Percentiles rank a stretch among this genome's conserved stretches.
These are phyloP conservation scores for Oxyteleia sp. DNA, from an alignment of 2,888 invertebrate species.

Conservation along the genomic window DNA sequence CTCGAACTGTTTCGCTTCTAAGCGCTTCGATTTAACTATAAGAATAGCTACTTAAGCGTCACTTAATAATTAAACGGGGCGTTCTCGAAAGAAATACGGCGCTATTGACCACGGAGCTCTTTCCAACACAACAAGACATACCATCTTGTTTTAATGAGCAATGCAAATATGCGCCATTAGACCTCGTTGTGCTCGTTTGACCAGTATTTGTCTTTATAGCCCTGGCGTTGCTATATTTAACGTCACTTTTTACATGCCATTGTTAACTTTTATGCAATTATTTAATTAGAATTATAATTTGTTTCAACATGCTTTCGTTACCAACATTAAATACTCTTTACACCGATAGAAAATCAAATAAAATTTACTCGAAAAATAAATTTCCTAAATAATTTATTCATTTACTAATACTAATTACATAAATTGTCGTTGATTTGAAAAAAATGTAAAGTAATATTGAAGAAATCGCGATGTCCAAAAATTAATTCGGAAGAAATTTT, in stretches of 20 bases:
- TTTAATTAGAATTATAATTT: constrained; percentile 7
- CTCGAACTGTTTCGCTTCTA: not conserved
- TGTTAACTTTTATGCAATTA: constrained; percentile 22
- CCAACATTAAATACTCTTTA: not conserved
- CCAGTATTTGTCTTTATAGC: constrained; percentile 81
- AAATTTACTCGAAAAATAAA: too few species aligned
- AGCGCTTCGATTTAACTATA: not conserved
- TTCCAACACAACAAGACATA: constrained; percentile 64
- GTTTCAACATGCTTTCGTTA: constrained; percentile 14
- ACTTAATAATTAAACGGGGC: constrained; percentile 42
- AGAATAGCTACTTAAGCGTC: not conserved
- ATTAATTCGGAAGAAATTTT: not conserved
- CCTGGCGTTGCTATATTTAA: constrained; percentile 49
- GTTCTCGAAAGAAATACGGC: constrained; percentile 69
- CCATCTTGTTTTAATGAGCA: constrained; percentile 77
- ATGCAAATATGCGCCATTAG: constrained; percentile 81
- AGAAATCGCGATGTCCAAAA: too few species aligned
- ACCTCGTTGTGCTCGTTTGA: constrained; percentile 80
- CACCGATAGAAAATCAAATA: not conserved
- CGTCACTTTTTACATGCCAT: constrained; percentile 3
- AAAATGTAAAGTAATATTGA: too few species aligned
- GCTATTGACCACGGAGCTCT: constrained; percentile 56
- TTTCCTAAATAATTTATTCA: too few species aligned
- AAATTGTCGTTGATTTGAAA: too few species aligned
- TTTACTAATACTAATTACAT: too few species aligned